Base-by-base conservation (phyloP, 2,888 invertebrate genomes). In the Sphaerophoria taeniata region DNA sequence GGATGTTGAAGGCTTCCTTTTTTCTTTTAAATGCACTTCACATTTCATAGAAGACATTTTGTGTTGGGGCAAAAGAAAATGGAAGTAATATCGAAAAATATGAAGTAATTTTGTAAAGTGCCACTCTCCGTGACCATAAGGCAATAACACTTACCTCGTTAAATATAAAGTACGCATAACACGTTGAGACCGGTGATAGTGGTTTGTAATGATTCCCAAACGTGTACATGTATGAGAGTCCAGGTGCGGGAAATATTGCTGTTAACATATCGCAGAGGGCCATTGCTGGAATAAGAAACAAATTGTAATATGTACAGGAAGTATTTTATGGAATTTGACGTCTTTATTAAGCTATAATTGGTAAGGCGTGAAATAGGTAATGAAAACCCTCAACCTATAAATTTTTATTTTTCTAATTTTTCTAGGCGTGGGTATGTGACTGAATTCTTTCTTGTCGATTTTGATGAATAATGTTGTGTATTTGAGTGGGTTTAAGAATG, bases 191-290 rank as follows among this genome's bases (percentile, higher is more conserved):
- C 4, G 95, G 97, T 90, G 94, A 95, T 89, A 96, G 92, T 6
- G 96, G 96, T 89, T 97, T 96, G 92, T 95, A 95, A 90, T 97
- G 97, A 92, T 97, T 96, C 34, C 97, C 97, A 88, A 97, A 95
- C 0, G 97, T 97, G 93, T 97, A 98, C 95, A 97, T 97, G 91
- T 98, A 97, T 92, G 98, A 95, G 61, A 98, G 95, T 95, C 97
- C 97, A 0, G 98, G 98, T 0, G 97, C 96, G 0, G 98, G 97
- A 90, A 97, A 96, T 70, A 97, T 93, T 89, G 98, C 95, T 0
- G 98, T 98, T 91, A 98, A 95, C 95, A 98, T 96, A 92, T 98
- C 98, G 88, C 97, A 97, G 4, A 98, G 93, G 0, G 98, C 98
- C 98, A 98, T 98, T n/a, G 96, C 92, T 92, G 87, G 4, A 88